Percentiles rank a stretch among this genome's conserved stretches.
Evolutionary conservation across 2,888 invertebrate genomes (phyloP).

Genomic region (Tetrapedia diversipes): DNA sequence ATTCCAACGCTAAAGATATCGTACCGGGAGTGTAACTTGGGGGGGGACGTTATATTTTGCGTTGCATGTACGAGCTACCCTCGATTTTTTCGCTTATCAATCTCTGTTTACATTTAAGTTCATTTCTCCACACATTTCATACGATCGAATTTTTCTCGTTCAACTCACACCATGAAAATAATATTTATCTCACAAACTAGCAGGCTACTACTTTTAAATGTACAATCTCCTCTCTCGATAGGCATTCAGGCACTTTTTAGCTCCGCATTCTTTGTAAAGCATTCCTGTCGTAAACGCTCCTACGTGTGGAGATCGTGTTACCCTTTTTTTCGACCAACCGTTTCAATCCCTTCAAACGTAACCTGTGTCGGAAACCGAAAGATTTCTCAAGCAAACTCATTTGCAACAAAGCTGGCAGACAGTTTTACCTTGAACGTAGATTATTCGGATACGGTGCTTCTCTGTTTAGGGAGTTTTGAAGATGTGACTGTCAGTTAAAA

Average conservation of each 20-base stretch:
- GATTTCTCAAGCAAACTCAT: background rate
- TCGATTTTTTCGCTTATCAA: slow-evolving; percentile 49
- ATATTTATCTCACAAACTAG: background rate
- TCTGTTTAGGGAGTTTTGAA: background rate
- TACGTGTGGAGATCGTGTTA: background rate
- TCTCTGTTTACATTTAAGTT: slow-evolving; percentile 31
- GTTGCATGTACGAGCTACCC: slow-evolving; percentile 54
- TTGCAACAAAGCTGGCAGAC: no score
- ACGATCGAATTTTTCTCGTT: slow-evolving; percentile 11
- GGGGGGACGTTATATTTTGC: slow-evolving; percentile 29
- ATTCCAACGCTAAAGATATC: background rate
- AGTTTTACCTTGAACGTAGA: no score
- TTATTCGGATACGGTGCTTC: background rate
- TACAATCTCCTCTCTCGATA: background rate
- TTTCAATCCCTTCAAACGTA: background rate
- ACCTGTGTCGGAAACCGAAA: background rate
- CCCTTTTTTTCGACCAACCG: background rate
- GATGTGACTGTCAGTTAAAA: slow-evolving; percentile 30
- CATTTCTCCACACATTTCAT: slow-evolving; percentile 29
- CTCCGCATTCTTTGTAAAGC: background rate
- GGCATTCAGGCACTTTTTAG: slow-evolving; percentile 39
- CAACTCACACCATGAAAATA: slow-evolving; percentile 10
- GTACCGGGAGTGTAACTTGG: slow-evolving; percentile 1
- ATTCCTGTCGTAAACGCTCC: background rate
- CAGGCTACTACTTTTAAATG: slow-evolving; percentile 8